phyloP scores from a whole-genome alignment of 2,113 vertebrate species.

The Oryzias curvinotus region DNA sequence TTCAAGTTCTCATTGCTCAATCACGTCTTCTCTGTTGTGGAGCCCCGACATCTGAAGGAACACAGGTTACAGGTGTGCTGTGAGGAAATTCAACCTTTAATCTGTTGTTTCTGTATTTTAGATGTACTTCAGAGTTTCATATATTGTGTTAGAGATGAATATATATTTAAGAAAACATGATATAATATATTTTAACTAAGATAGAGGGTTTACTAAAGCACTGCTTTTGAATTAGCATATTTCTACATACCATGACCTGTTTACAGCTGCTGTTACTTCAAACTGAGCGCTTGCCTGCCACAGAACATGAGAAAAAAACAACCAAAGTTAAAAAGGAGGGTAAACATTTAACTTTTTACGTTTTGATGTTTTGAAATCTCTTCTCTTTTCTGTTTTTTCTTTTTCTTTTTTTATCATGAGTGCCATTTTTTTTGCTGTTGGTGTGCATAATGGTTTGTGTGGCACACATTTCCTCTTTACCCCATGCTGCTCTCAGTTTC shows the following conservation, averaged over 20 bases:
- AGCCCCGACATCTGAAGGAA: background rate
- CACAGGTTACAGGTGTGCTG: background rate
- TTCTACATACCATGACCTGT: conserved; percentile 50
- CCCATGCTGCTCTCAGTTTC: conserved; percentile 34
- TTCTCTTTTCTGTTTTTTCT: conserved; percentile 27
- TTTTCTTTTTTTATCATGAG: conserved; percentile 43
- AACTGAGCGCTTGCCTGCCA: conserved; percentile 29
- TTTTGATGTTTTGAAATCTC: conserved; percentile 20
- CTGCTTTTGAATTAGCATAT: conserved; percentile 41
- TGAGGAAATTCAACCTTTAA: conserved; percentile 12
- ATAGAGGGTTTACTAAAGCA: conserved; percentile 30
- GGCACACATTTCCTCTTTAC: conserved; percentile 18
- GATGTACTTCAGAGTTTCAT: conserved; percentile 48
- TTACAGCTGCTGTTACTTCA: conserved; percentile 34
- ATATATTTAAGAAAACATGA: conserved; percentile 52
- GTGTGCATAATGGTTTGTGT: conserved; percentile 35
- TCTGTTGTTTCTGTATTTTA: conserved; percentile 30
- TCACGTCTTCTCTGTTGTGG: conserved; percentile 2
- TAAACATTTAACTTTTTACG: conserved; percentile 51
- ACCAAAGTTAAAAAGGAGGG: conserved; percentile 61
- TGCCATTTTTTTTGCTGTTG: conserved; percentile 60
- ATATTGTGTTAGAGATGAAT: conserved; percentile 61
- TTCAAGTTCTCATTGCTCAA: conserved; percentile 16
- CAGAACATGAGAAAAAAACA: conserved; percentile 29
- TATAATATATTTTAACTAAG: conserved; percentile 58